Percentiles rank a stretch among this genome's conserved stretches.
Conservation (phyloP, 2,797 vertebrate genomes). For the Micropoecilia bifurca region DNA sequence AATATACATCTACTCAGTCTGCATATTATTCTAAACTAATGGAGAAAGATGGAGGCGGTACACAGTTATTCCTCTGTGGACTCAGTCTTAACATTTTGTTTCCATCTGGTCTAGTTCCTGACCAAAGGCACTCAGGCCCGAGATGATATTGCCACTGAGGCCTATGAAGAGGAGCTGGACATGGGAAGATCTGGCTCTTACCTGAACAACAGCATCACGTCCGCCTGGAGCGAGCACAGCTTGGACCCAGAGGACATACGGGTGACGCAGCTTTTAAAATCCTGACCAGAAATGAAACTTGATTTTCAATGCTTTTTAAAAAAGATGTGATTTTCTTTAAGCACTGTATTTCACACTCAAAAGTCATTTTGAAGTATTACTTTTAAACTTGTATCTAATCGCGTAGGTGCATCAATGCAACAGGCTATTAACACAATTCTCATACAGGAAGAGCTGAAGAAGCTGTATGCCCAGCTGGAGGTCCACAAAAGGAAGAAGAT, state of each 20-base stretch:
- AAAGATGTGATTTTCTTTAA: not conserved
- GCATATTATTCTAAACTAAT: not conserved
- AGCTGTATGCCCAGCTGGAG: slow-evolving; percentile 95
- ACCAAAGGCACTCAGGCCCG: slow-evolving; percentile 92
- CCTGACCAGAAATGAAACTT: not conserved
- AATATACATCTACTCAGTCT: not conserved
- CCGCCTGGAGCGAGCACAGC: slow-evolving; percentile 98
- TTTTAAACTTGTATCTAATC: not conserved
- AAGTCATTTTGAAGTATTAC: not conserved
- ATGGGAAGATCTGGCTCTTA: slow-evolving; percentile 97
- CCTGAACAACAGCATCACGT: slow-evolving; percentile 97
- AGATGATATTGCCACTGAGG: slow-evolving; percentile 95
- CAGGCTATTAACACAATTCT: not conserved
- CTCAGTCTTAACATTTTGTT: not conserved
- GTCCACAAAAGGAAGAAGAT: slow-evolving; percentile 98
- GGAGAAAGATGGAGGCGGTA: not conserved
- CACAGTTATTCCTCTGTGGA: not conserved
- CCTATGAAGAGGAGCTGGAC: slow-evolving; percentile 98
- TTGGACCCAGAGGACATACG: slow-evolving; percentile 98
- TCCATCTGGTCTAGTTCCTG: slow-evolving; percentile 85
- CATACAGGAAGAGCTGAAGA: slow-evolving; percentile 94
- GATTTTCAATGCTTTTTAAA: not conserved
- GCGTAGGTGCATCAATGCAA: not conserved
- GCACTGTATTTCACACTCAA: not conserved
- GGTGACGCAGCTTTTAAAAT: slow-evolving; percentile 74